Base-by-base conservation (phyloP, 2,888 invertebrate genomes). In the Synergus japonicus region DNA sequence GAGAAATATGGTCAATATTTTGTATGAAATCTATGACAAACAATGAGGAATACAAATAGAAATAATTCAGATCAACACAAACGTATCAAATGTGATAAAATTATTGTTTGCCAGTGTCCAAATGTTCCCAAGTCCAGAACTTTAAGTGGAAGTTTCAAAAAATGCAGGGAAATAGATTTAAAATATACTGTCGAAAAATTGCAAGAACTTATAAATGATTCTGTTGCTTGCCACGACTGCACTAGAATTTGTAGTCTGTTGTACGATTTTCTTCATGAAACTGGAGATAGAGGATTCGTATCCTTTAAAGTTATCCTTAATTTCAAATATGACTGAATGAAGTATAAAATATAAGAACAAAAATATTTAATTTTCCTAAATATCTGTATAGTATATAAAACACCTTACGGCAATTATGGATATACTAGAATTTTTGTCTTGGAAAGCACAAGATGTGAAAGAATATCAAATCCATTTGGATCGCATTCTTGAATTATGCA, bases 391-490 rank as follows among this genome's bases (percentile, higher is more conserved):
- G 93, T 89, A 88, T 81, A 80, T 93, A 9, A 86, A 84, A 81
- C 90, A 93, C 79, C 86, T 93, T 49, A 83, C 88, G 0, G 84
- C 85, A 65, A 80, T 92, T 41, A 92, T 89, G 80, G 83, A 87
- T 76, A 76, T 92, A 60, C 80, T 93, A 18, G 90, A 92, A 80
- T 88, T 92, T 79, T 82, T 93, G 44, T 82, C 87, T 7, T 82
- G 84, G 77, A 88, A 85, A 73, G 76, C 86, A 1, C 67, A 81
- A 4, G 67, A 81, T 1, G 76, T 83, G 5, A 79, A 87, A 15
- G 83, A 87, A 4, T 92, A 91, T 81, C 77, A 84, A 49, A 54
- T 80, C 1, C 83, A 88, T 67, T 84, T 93, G 43, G 79, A 89
- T 64, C 80, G 82, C 76, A 86, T 93, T 81, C 81, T 93, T 43